Percentiles rank a stretch among this genome's conserved stretches.
phyloP scores from a whole-genome alignment of 2,888 invertebrate genomes.

The Eupithecia exiguata region DNA sequence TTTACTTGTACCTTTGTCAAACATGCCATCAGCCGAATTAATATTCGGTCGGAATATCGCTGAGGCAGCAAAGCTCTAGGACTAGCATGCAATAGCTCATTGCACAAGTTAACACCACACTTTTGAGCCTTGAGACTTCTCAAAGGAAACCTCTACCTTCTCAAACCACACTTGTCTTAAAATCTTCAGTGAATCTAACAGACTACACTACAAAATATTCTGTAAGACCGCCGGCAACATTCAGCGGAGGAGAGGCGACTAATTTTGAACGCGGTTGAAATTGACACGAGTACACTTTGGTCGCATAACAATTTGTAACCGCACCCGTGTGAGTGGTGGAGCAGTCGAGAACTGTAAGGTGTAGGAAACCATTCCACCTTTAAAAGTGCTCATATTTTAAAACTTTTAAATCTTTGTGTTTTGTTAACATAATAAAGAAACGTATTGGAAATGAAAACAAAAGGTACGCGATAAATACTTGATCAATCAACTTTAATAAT shows the following conservation, averaged over 20 bases:
- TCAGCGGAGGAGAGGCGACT: conserved; percentile 18
- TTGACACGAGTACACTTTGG: conserved; percentile 20
- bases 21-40: too few relatives aligned
- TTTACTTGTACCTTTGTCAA: too few relatives aligned
- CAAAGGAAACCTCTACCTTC: background rate
- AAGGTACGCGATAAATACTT: background rate
- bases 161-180: background rate
- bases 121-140: background rate
- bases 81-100: too few relatives aligned
- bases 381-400: background rate
- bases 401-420: background rate
- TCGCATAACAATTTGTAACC: background rate
- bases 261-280: conserved; percentile 43
- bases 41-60: too few relatives aligned
- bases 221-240: conserved; percentile 1
- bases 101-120: background rate
- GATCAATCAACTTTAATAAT: background rate
- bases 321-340: background rate
- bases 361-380: background rate
- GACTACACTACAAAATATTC: background rate
- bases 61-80: background rate
- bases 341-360: background rate
- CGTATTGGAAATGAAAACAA: background rate
- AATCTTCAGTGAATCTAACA: background rate
- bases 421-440: background rate